Conservation (phyloP, 2,113 vertebrate genomes). For the Cynocephalus volans region DNA sequence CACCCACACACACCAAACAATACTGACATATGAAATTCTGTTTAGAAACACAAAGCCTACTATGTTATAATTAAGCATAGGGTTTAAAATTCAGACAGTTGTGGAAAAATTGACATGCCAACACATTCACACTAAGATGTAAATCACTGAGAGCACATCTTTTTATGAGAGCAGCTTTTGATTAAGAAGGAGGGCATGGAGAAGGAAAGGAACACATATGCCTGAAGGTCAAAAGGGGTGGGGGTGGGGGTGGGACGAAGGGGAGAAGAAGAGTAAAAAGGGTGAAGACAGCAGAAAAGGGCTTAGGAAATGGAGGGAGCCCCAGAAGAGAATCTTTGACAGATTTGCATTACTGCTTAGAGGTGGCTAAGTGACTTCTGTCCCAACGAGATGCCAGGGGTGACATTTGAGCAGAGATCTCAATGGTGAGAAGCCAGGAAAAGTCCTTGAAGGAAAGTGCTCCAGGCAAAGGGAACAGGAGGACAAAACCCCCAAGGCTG, state of each 20-base stretch:
- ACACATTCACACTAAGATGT: neutral
- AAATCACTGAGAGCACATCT: neutral
- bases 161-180: neutral
- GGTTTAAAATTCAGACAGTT: conserved; percentile 1
- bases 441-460: neutral
- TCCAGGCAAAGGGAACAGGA: neutral
- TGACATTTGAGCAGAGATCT: neutral
- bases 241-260: neutral
- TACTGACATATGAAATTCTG: neutral
- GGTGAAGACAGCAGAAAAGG: neutral
- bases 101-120: neutral
- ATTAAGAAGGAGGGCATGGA: neutral
- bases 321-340: neutral
- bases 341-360: neutral
- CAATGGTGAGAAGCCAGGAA: neutral
- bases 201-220: neutral
- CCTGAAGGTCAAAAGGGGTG: neutral
- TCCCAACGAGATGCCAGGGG: neutral
- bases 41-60: neutral
- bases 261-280: neutral
- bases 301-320: neutral
- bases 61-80: neutral
- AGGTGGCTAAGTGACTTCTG: neutral
- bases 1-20: neutral
- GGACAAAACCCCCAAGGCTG: neutral